A percentile compares a stretch with the other conserved stretches of the same genome.
Evolutionary conservation across 2,797 vertebrate genomes (phyloP).

Genomic region (Bucorvus abyssinicus): DNA sequence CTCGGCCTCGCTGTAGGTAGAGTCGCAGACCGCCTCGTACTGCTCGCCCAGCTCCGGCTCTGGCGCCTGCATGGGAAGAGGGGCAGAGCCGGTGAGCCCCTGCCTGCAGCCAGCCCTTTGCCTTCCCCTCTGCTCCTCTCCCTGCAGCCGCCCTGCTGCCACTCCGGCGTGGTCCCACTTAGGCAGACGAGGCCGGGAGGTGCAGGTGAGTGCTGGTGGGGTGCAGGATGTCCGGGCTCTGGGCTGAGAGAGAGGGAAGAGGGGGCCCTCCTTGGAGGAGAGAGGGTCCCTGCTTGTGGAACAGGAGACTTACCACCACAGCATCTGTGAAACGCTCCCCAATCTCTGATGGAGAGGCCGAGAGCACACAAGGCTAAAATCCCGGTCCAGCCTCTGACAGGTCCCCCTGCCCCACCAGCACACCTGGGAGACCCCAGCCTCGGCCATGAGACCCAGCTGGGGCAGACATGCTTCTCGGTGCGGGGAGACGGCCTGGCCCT

Average conservation of each 20-base stretch:
- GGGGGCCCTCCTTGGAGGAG: background rate
- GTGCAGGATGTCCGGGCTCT: background rate
- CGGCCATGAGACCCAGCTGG: rapidly evolving
- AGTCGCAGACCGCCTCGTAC: slow-evolving; percentile 89
- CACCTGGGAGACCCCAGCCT: background rate
- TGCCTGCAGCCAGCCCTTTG: background rate
- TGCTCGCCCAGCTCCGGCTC: slow-evolving; percentile 89
- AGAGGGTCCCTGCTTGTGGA: background rate
- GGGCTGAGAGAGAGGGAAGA: background rate
- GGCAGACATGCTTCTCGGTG: rapidly evolving
- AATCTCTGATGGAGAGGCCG: background rate
- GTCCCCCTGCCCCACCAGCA: background rate
- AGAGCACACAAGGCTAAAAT: background rate
- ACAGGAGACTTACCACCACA: background rate
- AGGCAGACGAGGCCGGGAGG: background rate
- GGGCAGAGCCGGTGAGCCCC: background rate
- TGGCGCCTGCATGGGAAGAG: slow-evolving; percentile 79
- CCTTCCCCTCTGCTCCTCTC: background rate
- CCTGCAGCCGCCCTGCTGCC: background rate
- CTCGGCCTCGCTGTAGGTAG: slow-evolving; percentile 88
- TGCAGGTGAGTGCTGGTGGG: background rate
- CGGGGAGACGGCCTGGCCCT: background rate
- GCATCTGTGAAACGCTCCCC: background rate
- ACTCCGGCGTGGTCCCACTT: background rate
- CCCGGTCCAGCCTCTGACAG: background rate